phyloP scores from a whole-genome alignment of 2,888 invertebrate genomes.

The Eupithecia dodoneata region DNA sequence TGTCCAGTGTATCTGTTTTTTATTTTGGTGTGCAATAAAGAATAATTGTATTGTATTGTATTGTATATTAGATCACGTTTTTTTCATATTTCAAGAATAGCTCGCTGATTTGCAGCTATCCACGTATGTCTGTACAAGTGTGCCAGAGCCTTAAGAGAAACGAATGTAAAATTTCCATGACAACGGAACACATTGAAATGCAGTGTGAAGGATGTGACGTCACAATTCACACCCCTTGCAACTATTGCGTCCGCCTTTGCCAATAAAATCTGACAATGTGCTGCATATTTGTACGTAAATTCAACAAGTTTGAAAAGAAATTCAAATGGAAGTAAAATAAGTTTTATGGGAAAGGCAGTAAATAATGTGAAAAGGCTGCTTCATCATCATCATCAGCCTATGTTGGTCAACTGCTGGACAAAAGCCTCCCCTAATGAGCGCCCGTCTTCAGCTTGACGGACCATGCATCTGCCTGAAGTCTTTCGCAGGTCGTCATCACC shows the following conservation, averaged over 20 bases:
- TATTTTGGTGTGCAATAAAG: too few species aligned
- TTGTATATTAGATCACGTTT: background rate
- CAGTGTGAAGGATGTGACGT: conserved; percentile 50
- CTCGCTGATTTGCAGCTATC: background rate
- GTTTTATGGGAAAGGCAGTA: background rate
- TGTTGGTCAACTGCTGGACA: too few species aligned
- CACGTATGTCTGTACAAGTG: conserved; percentile 21
- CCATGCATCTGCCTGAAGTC: too few species aligned
- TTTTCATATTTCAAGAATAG: background rate
- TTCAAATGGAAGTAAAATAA: background rate
- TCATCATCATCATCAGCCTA: too few species aligned
- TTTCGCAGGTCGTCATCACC: too few species aligned
- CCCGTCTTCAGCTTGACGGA: too few species aligned
- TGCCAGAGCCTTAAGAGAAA: conserved; percentile 43
- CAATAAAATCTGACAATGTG: conserved; percentile 68
- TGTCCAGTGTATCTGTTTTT: too few species aligned
- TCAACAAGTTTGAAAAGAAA: conserved; percentile 1
- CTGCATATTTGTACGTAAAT: conserved; percentile 37
- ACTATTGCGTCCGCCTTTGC: conserved; percentile 50
- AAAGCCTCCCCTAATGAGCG: too few species aligned
- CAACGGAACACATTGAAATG: conserved; percentile 58
- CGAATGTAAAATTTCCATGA: conserved; percentile 60
- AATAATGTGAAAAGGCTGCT: background rate
- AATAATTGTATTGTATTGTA: too few species aligned
- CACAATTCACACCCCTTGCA: conserved; percentile 51